phyloP scores from a whole-genome alignment of 1,140 invertebrate species.

The Gonatopus flavifemur region DNA sequence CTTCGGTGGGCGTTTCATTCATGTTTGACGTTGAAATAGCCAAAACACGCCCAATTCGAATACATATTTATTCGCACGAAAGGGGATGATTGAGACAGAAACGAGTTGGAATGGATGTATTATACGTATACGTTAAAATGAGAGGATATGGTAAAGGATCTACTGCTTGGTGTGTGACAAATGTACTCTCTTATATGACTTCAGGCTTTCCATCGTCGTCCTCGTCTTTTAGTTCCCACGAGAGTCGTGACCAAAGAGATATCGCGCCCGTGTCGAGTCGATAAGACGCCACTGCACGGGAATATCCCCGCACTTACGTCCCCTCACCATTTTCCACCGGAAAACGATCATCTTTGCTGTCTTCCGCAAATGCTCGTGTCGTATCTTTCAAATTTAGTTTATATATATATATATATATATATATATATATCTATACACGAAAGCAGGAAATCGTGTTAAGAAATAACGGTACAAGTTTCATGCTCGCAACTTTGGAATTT shows the following conservation, averaged over 20 bases:
- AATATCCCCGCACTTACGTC: conserved; percentile 10
- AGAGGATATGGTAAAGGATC: too few species aligned
- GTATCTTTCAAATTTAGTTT: too few species aligned
- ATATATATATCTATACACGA: not conserved
- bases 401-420: too few species aligned
- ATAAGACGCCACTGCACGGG: conserved; percentile 10
- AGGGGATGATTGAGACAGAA: too few species aligned
- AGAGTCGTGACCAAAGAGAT: conserved; percentile 21
- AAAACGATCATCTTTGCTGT: too few species aligned
- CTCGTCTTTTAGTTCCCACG: conserved; percentile 9
- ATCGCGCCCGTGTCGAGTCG: conserved; percentile 1
- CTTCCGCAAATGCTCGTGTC: not conserved
- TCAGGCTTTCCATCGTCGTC: conserved; percentile 4
- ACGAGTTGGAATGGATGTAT: too few species aligned
- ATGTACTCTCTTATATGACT: conserved; percentile 25
- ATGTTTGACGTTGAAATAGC: too few species aligned
- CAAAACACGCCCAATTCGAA: too few species aligned
- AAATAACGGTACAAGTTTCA: conserved; percentile 1
- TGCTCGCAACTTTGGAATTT: conserved; percentile 7
- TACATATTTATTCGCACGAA: too few species aligned
- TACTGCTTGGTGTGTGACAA: conserved; percentile 18
- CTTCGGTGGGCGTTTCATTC: too few species aligned
- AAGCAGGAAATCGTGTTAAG: not conserved
- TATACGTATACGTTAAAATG: too few species aligned
- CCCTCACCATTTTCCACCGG: not conserved